Evolutionary conservation across 2,797 vertebrate species (phyloP), one percentile per base, ranked within the genome.

Genomic region (Gymnodraco acuticeps): DNA sequence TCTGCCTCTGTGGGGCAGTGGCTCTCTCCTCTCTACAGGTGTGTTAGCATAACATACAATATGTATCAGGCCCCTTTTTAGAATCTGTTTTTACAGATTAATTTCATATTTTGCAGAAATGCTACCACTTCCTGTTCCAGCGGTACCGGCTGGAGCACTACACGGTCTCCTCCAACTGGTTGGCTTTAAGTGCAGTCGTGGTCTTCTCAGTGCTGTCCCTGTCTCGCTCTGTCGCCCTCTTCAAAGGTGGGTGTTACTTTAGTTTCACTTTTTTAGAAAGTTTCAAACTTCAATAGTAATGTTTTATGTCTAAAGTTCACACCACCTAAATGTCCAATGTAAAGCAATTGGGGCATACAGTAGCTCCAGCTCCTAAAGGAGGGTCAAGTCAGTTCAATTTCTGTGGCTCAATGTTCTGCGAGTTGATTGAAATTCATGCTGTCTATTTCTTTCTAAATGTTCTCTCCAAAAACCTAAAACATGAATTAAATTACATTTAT

Each of bases 71-170:
- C 13, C 3, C 4, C n/a, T 54, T 74, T 38, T 59, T 56, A 13
- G 12, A 42, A 56, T 16, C 3, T 64, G n/a, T 23, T 77, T 43
- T 53, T 33, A 51, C 19, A 7, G 5, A 42, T 88, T 53, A 3
- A n/a, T 56, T 81, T 77, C 19, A 75, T 71, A 84, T 61, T 16
- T 75, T 82, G 73, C 93, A 99, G 98, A 99, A 99, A 94, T 99
- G 98, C 88, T 99, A 99, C 94, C 98, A 99, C 93, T 99, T 98
- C 91, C 83, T 98, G 78, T 99, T 99, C 94, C 98, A 99, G 88
- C 95, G 97, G 16, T 98, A 99, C 86, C 94, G 98, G 65, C 91
- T 99, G 81, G 98, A 99, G 20, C 98, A 99, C 91, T 99, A 99
- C 85, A 99, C 98, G 0, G 94, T 98, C 75, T 99, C 98, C 5